Evolutionary conservation across 2,113 vertebrate species (phyloP), one percentile per base, ranked within the genome.

Genomic region (Nothocercus julius): DNA sequence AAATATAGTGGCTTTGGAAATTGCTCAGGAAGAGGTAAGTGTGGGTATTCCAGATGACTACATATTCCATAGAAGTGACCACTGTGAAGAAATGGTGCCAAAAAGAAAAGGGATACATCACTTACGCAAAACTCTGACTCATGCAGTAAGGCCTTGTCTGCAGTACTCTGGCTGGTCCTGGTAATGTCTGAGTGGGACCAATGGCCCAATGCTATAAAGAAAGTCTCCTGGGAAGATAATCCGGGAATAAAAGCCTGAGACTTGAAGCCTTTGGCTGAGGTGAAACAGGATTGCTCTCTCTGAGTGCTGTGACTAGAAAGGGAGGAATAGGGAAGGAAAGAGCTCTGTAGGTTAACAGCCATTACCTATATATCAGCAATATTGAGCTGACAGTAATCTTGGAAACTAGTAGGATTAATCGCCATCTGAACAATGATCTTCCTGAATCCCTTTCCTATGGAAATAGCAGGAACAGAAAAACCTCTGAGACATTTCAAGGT

Each of bases 1-100:
- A 15, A 82, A 78, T 38, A 13, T 38, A 56, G 45, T 17, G 14
- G 13, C 25, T 69, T 84, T 77, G 30, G 49, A 85, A 94, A 85
- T 36, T 5, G 13, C 5, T 56, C 51, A 30, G 45, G 27, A 63
- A 69, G 30, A 62, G 11, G 21, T 47, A 68, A 28, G 34, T 59
- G 28, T 64, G 49, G n/a, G 9, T 49, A 54, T 21, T 69, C 22
- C 17, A 59, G 15, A 25, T 47, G 15, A 59, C 25, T 36, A 59
- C 6, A 64, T 22, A 18, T 80, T 81, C 58, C 24, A 40, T 7
- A 56, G 19, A 70, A 61, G 6, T 17, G 17, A 58, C 38, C 76
- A 34, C 0, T 0, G 17, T 1, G 2, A 62, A 8, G 14, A 8
- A 9, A 5, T 1, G 18, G 8, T 22, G 7, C 4, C 11, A 8